Conservation (phyloP, 1,140 invertebrate species). For the Pomacea maculata region DNA sequence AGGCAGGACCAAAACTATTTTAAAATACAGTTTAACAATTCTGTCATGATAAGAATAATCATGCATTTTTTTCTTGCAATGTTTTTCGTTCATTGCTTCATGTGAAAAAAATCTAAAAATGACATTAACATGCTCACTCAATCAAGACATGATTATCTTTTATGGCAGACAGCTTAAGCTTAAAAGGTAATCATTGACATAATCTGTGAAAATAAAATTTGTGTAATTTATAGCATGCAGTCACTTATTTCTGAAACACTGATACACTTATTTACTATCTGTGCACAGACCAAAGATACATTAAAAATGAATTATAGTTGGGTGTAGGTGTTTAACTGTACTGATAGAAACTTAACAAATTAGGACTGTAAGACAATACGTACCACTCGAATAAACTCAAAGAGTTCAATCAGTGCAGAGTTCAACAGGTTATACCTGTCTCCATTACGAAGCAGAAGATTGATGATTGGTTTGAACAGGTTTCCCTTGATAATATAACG, state of each 20-base stretch:
- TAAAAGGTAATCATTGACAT: not conserved
- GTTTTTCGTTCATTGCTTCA: no score
- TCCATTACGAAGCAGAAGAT: conserved; percentile 95
- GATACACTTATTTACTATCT: no score
- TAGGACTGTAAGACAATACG: conserved; percentile 30
- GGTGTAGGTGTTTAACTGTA: no score
- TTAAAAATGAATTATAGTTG: no score
- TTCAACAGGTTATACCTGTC: conserved; percentile 98
- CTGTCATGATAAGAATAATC: no score
- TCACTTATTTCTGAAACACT: no score
- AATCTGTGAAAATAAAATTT: not conserved
- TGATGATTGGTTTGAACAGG: conserved; percentile 94
- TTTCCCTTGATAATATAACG: conserved; percentile 95
- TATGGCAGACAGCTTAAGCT: not conserved
- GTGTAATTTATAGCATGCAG: not conserved
- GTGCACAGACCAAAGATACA: no score
- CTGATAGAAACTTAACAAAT: not conserved
- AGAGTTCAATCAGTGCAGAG: conserved; percentile 98
- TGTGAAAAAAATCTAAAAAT: not conserved
- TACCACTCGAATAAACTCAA: conserved; percentile 88
- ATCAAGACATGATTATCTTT: not conserved
- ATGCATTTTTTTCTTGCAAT: no score
- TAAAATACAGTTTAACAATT: no score
- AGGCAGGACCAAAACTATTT: no score
- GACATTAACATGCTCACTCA: not conserved